Conservation (phyloP, 2,113 vertebrate genomes). For the Dromas ardeola region DNA sequence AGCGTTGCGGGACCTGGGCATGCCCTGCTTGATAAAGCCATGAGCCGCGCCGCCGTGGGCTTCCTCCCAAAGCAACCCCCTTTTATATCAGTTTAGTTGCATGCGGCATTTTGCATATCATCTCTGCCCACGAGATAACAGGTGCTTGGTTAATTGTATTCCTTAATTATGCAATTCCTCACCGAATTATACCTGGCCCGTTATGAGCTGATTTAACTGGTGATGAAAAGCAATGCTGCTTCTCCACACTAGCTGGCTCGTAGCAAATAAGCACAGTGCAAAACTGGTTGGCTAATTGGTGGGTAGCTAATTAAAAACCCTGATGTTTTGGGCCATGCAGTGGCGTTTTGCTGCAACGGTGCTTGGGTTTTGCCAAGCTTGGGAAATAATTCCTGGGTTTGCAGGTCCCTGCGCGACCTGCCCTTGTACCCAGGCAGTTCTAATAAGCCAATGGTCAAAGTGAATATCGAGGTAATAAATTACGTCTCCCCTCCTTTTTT, state of each 20-base stretch:
- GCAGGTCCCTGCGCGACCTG: neutral
- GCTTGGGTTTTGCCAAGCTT: neutral
- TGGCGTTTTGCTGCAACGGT: neutral
- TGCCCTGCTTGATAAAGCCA: neutral
- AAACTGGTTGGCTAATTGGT: neutral
- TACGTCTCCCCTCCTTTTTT: neutral
- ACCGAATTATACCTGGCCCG: neutral
- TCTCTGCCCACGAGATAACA: neutral
- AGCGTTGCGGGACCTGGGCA: neutral
- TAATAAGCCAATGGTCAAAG: neutral
- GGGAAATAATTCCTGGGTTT: neutral
- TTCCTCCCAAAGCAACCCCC: neutral
- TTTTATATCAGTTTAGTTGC: neutral
- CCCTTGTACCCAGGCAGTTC: neutral
- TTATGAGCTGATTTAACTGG: neutral
- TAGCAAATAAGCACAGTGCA: neutral
- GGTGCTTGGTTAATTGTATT: neutral
- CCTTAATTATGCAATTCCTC: neutral
- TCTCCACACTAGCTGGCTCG: neutral
- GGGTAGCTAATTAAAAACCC: neutral
- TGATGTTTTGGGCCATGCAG: accelerated
- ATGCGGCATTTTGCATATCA: accelerated
- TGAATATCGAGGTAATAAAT: neutral
- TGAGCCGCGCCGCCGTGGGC: accelerated
- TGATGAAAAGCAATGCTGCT: neutral